These are phyloP conservation scores for Campoplex nolae DNA, from an alignment of 2,888 invertebrate species.

Conservation along the genomic window DNA sequence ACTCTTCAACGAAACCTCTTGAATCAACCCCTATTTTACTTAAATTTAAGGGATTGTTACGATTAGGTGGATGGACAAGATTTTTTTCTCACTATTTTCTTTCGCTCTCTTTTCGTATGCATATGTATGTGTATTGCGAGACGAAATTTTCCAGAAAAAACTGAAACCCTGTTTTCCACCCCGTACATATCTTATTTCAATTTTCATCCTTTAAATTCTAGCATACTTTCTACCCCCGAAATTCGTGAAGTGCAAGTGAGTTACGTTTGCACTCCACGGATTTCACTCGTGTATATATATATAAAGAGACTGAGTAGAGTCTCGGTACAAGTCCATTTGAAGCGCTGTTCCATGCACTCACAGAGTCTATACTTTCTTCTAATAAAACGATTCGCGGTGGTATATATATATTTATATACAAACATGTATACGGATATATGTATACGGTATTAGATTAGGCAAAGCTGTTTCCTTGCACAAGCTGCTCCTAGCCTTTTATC, in stretches of 20 bases:
- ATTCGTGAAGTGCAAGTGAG: constrained; percentile 34
- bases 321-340: too few species aligned
- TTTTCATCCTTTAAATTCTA: not conserved
- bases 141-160: not conserved
- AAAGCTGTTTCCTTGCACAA: constrained; percentile 76
- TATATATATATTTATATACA: too few species aligned
- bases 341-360: too few species aligned
- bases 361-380: too few species aligned
- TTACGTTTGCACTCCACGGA: constrained; percentile 5
- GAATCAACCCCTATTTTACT: constrained; percentile 51
- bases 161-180: not conserved
- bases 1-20: constrained; percentile 34
- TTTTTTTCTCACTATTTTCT: not conserved
- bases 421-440: not conserved
- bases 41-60: constrained; percentile 76
- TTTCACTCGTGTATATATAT: too few species aligned
- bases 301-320: too few species aligned
- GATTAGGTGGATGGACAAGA: not conserved
- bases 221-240: not conserved
- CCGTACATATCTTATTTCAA: not conserved
- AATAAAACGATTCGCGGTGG: too few species aligned
- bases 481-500: constrained; percentile 66
- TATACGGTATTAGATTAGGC: constrained; percentile 72
- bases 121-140: constrained; percentile 32
- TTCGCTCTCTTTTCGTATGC: not conserved